Evolutionary conservation across 2,888 invertebrate genomes (phyloP), one percentile per base, ranked within the genome.

Genomic region (Drosophila buzzatii): DNA sequence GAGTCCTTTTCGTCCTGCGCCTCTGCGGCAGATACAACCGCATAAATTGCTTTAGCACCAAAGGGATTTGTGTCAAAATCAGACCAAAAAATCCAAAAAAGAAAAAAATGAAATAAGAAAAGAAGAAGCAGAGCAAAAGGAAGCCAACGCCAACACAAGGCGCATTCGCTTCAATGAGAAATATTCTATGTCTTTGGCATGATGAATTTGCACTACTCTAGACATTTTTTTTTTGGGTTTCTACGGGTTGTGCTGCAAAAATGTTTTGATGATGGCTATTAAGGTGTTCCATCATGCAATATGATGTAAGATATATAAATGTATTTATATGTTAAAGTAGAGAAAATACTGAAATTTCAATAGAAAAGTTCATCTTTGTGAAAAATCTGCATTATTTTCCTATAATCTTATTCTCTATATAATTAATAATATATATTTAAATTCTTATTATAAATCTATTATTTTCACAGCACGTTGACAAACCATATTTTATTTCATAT

Each of bases 41-140:
- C 84, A 87, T 90, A 87, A 87, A 87, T 87, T 87, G 90, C 86
- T 90, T 85, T 86, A 90, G 90, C 90, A 90, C 89, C 86, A 89
- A 90, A 85, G 86, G 90, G 86, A 90, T 87, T 87, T 87, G 89
- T 83, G 86, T 85, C 86, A 85, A 86, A 89, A 83, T 86, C 90
- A 89, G 89, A 75, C 81, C 69, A 81, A 77, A 77, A 73, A 72
- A 23, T 31, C 31, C 8, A 42, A 42, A 7, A 9, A 5, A 27
- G 3, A 6, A 9, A 5, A 9, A 33, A 33, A 41, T 16, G 3
- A 52, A 37, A 27, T 41, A 31, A 51, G 55, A 16, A 55, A 31
- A 8, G 27, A 55, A 55, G n/a, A 41, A 16, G 18, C 10, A 16
- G 41, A 37, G n/a, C 20, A 65, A 53, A 47, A 51, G 39, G 62